Percentiles rank a stretch among this genome's conserved stretches.
Evolutionary conservation across 35 echinoderm and acorn worm species (phyloP).

Genomic region (Strongylocentrotus purpuratus): DNA sequence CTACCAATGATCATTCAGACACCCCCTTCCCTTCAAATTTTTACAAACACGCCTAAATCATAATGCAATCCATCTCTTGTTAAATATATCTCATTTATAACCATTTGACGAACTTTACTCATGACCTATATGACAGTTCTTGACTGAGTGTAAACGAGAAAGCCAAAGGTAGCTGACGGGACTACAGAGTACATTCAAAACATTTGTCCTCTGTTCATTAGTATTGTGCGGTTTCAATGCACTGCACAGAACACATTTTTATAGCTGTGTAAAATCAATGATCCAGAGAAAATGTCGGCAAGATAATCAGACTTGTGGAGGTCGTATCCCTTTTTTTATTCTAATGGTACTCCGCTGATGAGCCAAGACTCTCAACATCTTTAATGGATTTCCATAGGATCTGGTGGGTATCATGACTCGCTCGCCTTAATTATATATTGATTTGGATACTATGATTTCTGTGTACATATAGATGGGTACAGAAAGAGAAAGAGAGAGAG

Average conservation of each 20-base stretch:
- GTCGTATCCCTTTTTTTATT: conserved; percentile 23
- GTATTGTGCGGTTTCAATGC: neutral
- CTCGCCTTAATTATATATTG: neutral
- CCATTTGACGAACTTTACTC: too few relatives aligned
- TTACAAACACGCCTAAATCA: too few relatives aligned
- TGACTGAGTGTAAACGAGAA: too few relatives aligned
- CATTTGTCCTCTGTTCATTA: neutral
- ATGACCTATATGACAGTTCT: too few relatives aligned
- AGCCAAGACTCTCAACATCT: neutral
- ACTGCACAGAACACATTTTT: neutral
- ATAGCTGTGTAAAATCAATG: neutral
- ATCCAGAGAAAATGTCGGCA: neutral
- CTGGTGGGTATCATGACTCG: conserved; percentile 15
- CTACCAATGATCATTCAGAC: too few relatives aligned
- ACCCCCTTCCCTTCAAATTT: too few relatives aligned
- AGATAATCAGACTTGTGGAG: neutral
- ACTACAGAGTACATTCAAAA: neutral
- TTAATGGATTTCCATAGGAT: neutral
- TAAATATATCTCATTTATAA: too few relatives aligned
- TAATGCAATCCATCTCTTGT: too few relatives aligned
- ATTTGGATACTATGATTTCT: neutral
- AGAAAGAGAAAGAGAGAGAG: neutral
- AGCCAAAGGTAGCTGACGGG: neutral
- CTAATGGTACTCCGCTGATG: neutral
- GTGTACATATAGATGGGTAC: neutral